Evolutionary conservation across 2,888 invertebrate species (phyloP).

Genomic region (Acronicta aceris): DNA sequence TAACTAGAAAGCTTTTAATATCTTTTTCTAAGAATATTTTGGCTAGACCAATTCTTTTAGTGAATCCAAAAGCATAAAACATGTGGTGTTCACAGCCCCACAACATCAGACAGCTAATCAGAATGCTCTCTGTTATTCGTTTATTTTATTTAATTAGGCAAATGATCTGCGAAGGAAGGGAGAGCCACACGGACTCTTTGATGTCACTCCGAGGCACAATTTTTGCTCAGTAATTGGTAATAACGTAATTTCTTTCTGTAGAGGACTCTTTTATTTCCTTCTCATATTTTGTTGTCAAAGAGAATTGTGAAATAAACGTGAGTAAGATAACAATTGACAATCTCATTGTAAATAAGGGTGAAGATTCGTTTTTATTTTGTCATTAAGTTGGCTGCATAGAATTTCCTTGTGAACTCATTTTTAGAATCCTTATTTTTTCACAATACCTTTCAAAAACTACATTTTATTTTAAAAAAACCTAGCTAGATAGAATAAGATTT

Average conservation of each 20-base stretch:
- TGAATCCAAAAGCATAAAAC: neutral
- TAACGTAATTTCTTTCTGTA: conserved; percentile 16
- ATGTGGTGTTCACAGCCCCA: neutral
- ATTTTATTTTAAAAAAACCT: no score
- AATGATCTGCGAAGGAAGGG: conserved; percentile 33
- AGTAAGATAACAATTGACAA: conserved; percentile 20
- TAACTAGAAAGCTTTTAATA: no score
- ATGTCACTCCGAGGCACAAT: conserved; percentile 44
- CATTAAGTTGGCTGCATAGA: neutral
- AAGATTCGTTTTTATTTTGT: conserved; percentile 4
- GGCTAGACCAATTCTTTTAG: no score
- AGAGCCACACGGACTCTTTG: conserved; percentile 41
- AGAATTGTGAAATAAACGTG: conserved; percentile 11
- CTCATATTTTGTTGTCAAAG: conserved; percentile 32
- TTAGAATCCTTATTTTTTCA: no score
- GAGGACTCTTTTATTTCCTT: conserved; percentile 23
- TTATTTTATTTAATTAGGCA: conserved; percentile 54
- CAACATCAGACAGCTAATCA: conserved; percentile 16
- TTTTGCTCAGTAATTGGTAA: conserved; percentile 45
- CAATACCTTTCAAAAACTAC: no score
- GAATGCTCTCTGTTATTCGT: conserved; percentile 21
- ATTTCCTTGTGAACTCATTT: neutral
- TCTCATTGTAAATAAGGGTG: conserved; percentile 5
- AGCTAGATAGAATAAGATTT: no score
- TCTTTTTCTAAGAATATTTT: no score